These are phyloP conservation scores for Micromys minutus DNA, from an alignment of 2,113 vertebrate species.

Conservation along the genomic window DNA sequence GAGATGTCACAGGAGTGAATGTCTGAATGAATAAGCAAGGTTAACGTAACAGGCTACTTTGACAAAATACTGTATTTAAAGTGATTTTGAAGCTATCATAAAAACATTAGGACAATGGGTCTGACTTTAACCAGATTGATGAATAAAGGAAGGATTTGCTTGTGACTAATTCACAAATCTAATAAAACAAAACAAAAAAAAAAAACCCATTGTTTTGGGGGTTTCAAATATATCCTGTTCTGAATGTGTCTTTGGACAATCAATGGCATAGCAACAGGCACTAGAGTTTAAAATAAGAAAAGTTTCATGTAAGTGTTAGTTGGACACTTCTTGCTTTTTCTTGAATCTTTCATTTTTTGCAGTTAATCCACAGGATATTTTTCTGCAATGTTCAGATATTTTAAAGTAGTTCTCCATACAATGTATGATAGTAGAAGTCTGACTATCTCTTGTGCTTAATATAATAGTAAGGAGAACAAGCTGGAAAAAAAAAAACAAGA, in stretches of 20 bases:
- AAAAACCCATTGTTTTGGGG: not conserved
- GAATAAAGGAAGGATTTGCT: not conserved
- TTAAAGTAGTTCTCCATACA: not conserved
- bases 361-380: slow-evolving; percentile 9
- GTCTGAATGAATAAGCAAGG: slow-evolving; percentile 3
- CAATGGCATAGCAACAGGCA: not conserved
- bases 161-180: slow-evolving; percentile 21
- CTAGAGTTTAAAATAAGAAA: slow-evolving; percentile 41
- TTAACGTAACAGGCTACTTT: not conserved
- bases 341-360: slow-evolving; percentile 17
- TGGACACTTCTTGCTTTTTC: not conserved
- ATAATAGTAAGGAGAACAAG: not conserved
- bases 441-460: slow-evolving; percentile 19
- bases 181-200: not conserved
- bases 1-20: not conserved
- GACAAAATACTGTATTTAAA: slow-evolving; percentile 5
- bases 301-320: not conserved
- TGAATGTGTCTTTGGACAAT: not conserved
- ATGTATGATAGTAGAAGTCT: not conserved
- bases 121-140: not conserved
- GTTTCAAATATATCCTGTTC: not conserved
- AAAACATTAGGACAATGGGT: not conserved
- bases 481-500: not conserved
- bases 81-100: not conserved
- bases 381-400: not conserved